phyloP scores from a whole-genome alignment of 2,797 vertebrate species.

The Acanthornis magna region DNA sequence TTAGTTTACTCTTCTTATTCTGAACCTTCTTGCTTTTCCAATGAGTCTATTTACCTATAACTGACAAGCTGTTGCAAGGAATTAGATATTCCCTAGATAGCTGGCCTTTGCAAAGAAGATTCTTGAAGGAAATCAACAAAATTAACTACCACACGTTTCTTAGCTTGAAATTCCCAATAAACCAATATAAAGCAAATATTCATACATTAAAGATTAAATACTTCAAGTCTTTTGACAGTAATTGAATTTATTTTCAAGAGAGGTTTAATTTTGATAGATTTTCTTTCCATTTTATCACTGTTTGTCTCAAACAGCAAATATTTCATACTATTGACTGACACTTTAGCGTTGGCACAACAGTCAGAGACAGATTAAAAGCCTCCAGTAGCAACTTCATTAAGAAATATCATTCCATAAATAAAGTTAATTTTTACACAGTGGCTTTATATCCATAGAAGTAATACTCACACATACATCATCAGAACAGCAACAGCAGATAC shows the following conservation, averaged over 20 bases:
- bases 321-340: neutral
- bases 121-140: constrained; percentile 11
- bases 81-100: neutral
- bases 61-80: neutral
- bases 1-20: neutral
- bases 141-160: neutral
- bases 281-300: neutral
- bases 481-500: neutral
- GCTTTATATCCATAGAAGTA: neutral
- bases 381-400: neutral
- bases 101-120: constrained; percentile 13
- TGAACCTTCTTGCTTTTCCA: neutral
- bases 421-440: neutral
- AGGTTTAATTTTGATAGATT: neutral
- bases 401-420: neutral
- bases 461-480: neutral
- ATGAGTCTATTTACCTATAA: neutral
- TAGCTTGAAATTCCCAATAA: constrained; percentile 38
- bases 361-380: neutral
- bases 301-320: constrained; percentile 20
- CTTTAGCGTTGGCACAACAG: neutral
- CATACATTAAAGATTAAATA: constrained; percentile 36
- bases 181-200: constrained; percentile 34
- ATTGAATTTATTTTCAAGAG: constrained; percentile 10
- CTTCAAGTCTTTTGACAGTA: constrained; percentile 5